Conservation (phyloP, 2,888 invertebrate species). For the Ophioninae sp. region DNA sequence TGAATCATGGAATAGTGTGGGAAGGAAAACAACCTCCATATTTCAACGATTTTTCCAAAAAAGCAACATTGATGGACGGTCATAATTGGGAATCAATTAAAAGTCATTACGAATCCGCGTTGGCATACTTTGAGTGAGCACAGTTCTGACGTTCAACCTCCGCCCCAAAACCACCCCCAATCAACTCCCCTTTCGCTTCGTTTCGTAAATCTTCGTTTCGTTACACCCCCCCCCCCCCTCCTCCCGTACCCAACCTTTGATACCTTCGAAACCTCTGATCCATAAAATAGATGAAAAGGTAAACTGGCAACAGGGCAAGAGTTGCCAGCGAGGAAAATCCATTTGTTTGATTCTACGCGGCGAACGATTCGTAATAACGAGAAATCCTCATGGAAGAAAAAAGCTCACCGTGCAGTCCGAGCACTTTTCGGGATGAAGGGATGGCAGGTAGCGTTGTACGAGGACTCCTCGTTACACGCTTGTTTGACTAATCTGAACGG, state of each 20-base stretch:
- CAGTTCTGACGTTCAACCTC: background rate
- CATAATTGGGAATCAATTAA: slow-evolving; percentile 10
- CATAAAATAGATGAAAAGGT: background rate
- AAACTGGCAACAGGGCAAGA: background rate
- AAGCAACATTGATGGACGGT: too few relatives aligned
- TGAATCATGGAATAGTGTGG: too few relatives aligned
- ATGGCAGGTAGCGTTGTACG: background rate
- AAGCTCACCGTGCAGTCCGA: background rate
- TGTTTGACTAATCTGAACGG: slow-evolving; percentile 2
- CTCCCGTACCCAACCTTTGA: too few relatives aligned
- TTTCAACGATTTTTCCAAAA: too few relatives aligned
- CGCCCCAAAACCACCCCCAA: background rate
- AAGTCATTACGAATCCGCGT: background rate
- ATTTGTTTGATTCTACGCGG: background rate
- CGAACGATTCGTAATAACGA: background rate
- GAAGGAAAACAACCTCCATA: too few relatives aligned
- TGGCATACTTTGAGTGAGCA: background rate
- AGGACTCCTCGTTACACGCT: background rate
- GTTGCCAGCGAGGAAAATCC: background rate
- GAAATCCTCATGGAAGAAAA: background rate
- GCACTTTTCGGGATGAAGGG: background rate
- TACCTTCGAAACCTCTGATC: background rate
- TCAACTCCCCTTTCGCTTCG: too few relatives aligned
- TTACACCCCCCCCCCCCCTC: background rate
- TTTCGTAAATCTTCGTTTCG: background rate